Base-by-base conservation (phyloP, 2,797 vertebrate species). In the Liasis olivaceus region DNA sequence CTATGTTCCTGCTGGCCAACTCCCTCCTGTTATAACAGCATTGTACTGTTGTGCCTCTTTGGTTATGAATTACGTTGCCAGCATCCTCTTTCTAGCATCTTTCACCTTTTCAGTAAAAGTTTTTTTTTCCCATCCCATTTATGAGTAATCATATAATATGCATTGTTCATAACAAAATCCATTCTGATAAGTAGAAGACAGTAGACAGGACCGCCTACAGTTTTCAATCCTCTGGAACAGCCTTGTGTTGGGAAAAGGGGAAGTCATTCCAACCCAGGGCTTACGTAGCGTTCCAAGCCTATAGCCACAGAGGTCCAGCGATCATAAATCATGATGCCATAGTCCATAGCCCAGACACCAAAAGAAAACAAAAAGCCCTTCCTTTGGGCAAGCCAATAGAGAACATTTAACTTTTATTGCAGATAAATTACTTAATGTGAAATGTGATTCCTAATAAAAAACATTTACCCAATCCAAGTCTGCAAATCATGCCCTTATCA, bases 401-500 rank as follows among this genome's bases (percentile, higher is more conserved):
- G 88, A 95, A 93, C 81, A 28, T 93, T 88, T 89, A 96, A 92
- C 88, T 28, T 94, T 89, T 96, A 93, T 90, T 92, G 69, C 86
- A 96, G 94, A 94, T 95, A 94, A 95, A 90, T 92, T 94, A 85
- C 69, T 93, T 89, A 90, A n/a, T 90, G 86, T 92, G 91, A 95
- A 94, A 94, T 85, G 60, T 51, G 87, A 94, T 96, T 96, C 92
- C 69, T 95, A 95, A 94, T 94, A 95, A 96, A 96, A 94, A 96
- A 94, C 94, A 93, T 96, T 96, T 96, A 95, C 91, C 90, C 77
- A 94, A 87, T 91, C 94, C 95, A 95, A 94, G 94, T 94, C 89
- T 92, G 93, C 54, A 93, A 97, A 96, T 92, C 90, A 93, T 81
- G 90, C 94, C 96, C 96, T 96, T 96, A 96, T 95, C 96, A 42